A percentile compares a stretch with the other conserved stretches of the same genome.
Evolutionary conservation across 2,113 vertebrate genomes (phyloP).

Genomic region (Nettapus auritus): DNA sequence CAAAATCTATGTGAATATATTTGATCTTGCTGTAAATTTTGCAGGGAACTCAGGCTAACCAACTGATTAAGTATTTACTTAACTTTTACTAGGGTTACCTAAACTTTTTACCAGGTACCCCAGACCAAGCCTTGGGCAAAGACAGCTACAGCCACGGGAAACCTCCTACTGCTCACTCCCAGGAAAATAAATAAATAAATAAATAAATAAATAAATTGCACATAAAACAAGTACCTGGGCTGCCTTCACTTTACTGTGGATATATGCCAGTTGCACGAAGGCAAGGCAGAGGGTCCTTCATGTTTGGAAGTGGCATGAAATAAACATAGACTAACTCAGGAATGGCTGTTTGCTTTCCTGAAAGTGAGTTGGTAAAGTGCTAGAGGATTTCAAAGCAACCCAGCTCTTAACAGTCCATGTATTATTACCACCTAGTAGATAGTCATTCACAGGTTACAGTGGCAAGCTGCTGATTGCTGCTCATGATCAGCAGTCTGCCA

Average conservation of each 20-base stretch:
- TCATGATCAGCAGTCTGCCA: not conserved
- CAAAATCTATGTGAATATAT: not conserved
- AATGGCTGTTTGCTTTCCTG: not conserved
- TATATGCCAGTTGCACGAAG: not conserved
- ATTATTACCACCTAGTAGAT: not conserved
- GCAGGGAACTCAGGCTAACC: not conserved
- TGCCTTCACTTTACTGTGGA: not conserved
- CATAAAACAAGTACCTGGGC: not conserved
- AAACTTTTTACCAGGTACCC: too few species aligned
- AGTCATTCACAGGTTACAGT: not conserved
- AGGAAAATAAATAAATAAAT: not conserved
- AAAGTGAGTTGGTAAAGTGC: not conserved
- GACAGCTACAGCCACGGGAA: not conserved
- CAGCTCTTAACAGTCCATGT: not conserved
- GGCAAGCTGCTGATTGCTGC: not conserved
- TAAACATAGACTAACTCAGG: not conserved
- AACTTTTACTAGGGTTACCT: not conserved
- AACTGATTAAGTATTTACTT: not conserved
- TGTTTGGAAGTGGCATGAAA: not conserved
- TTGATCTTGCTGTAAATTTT: not conserved
- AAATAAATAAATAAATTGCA: too few species aligned
- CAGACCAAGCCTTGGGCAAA: not conserved
- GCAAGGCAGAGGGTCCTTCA: not conserved
- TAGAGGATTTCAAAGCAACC: not conserved
- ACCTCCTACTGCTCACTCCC: not conserved